phyloP scores from a whole-genome alignment of 1,140 invertebrate species.

The Doryteuthis pealeii region DNA sequence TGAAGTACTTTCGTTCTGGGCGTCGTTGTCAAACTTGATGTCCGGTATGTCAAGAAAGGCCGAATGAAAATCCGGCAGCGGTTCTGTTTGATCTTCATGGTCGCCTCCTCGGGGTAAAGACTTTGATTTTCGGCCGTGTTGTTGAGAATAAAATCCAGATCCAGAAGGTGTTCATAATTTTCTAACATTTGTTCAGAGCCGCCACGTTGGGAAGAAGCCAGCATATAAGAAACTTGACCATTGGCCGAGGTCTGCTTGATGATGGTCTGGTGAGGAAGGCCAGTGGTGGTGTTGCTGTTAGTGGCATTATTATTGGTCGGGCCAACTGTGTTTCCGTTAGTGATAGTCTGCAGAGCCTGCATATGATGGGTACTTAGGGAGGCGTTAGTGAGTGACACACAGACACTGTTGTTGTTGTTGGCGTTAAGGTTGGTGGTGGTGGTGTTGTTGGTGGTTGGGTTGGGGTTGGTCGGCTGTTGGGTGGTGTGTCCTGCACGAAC shows the following conservation, averaged over 20 bases:
- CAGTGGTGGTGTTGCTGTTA: slow-evolving; percentile 18
- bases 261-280: neutral
- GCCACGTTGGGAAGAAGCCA: neutral
- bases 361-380: slow-evolving; percentile 13
- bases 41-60: slow-evolving; percentile 57
- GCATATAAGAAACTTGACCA: neutral
- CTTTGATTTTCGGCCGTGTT: slow-evolving; percentile 42
- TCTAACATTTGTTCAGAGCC: slow-evolving; percentile 16
- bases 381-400: neutral
- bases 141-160: slow-evolving; percentile 57
- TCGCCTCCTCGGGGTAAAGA: slow-evolving; percentile 42
- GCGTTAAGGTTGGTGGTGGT: slow-evolving; percentile 19
- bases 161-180: slow-evolving; percentile 52
- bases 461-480: neutral
- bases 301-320: slow-evolving; percentile 1
- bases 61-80: slow-evolving; percentile 54
- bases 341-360: slow-evolving; percentile 17
- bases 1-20: neutral
- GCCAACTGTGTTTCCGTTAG: neutral
- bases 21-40: slow-evolving; percentile 49
- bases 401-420: slow-evolving; percentile 13
- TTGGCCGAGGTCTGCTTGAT: neutral
- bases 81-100: slow-evolving; percentile 44
- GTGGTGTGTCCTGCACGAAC: neutral
- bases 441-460: slow-evolving; percentile 14